Conservation (phyloP, 2,797 vertebrate genomes). For the Staurois parvus region DNA sequence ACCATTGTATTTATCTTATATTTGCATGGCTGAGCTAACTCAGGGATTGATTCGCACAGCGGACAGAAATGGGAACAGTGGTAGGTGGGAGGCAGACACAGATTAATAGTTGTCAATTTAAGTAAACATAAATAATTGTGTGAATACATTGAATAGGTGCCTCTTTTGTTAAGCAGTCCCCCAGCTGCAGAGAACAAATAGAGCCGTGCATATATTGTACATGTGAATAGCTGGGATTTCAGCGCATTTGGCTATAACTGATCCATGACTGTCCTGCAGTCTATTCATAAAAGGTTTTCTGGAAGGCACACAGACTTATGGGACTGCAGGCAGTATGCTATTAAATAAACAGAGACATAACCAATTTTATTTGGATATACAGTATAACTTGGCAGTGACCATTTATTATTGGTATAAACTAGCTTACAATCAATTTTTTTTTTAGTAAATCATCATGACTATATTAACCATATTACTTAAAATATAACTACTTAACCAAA, state of each 20-base stretch:
- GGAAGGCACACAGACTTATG: too few species aligned
- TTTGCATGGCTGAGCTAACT: slow-evolving; percentile 26
- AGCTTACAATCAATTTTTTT: too few species aligned
- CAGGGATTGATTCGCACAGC: neutral
- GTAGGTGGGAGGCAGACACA: neutral
- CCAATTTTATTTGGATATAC: too few species aligned
- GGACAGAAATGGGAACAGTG: neutral
- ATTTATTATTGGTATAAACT: too few species aligned
- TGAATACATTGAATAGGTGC: neutral
- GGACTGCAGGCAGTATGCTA: too few species aligned
- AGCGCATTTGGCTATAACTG: slow-evolving; percentile 44
- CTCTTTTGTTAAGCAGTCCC: neutral
- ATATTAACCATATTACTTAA: too few species aligned
- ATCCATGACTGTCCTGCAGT: neutral
- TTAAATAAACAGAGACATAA: too few species aligned
- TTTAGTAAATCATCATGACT: too few species aligned
- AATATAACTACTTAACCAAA: too few species aligned
- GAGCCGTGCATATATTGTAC: neutral
- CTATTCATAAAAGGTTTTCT: too few species aligned
- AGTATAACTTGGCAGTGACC: too few species aligned
- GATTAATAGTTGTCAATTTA: slow-evolving; percentile 1
- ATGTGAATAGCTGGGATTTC: neutral
- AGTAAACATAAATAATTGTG: neutral
- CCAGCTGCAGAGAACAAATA: neutral
- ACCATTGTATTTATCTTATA: neutral